Conservation (phyloP, 2,113 vertebrate species). For the Rhegmatorhina hoffmannsi region DNA sequence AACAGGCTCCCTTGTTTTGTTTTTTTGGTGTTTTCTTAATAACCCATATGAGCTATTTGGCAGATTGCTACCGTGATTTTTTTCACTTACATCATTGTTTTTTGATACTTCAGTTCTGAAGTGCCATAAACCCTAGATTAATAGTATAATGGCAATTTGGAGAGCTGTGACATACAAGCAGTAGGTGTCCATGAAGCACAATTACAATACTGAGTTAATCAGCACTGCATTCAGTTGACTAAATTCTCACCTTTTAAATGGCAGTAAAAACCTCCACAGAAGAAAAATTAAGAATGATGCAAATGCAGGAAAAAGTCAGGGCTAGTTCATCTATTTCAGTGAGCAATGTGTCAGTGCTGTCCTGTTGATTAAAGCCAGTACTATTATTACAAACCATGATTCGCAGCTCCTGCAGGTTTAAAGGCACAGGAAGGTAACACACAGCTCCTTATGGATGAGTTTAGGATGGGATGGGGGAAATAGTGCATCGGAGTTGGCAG, state of each 20-base stretch:
- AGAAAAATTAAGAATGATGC: conserved; percentile 20
- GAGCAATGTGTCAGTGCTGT: neutral
- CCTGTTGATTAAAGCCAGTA: neutral
- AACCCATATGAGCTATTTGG: neutral
- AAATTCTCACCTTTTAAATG: conserved; percentile 33
- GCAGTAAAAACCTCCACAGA: neutral
- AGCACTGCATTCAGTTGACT: conserved; percentile 23
- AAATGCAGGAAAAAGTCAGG: neutral
- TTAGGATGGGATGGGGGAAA: neutral
- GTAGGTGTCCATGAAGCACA: conserved; percentile 31
- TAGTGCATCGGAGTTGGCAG: neutral
- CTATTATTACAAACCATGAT: neutral
- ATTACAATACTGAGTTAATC: conserved; percentile 48
- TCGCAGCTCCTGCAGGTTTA: neutral
- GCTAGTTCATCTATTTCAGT: neutral
- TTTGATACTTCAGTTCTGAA: conserved; percentile 45
- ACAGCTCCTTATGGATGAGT: neutral
- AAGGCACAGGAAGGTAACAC: neutral
- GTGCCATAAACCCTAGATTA: conserved; percentile 38
- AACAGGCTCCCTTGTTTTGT: neutral
- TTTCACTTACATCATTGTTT: conserved; percentile 18
- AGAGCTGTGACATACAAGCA: conserved; percentile 36
- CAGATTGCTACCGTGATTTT: conserved; percentile 14
- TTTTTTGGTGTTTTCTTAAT: conserved; percentile 9
- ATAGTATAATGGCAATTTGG: conserved; percentile 43